Evolutionary conservation across 2,888 invertebrate species (phyloP).

Genomic region (Idaea straminata): DNA sequence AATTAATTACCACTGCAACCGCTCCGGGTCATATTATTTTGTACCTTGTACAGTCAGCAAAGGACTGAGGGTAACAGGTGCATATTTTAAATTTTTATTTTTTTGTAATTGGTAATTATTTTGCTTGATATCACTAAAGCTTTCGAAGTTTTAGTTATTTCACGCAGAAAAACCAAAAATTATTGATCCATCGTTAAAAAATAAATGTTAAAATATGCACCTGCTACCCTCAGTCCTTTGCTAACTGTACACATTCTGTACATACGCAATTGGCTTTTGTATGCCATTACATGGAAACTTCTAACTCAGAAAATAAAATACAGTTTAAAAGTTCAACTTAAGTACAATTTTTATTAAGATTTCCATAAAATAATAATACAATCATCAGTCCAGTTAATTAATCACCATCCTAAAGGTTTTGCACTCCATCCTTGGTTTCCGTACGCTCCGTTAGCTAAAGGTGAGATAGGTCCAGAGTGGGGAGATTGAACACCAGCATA

Average conservation of each 20-base stretch:
- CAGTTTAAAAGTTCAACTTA: not conserved
- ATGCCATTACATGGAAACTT: not conserved
- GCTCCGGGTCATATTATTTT: not conserved
- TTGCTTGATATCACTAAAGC: too few species aligned
- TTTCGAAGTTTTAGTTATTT: too few species aligned
- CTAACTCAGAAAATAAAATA: not conserved
- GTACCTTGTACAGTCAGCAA: too few species aligned
- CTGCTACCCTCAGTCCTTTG: too few species aligned
- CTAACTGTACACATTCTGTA: not conserved
- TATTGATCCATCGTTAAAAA: not conserved
- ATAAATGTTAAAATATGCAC: too few species aligned
- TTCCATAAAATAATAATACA: constrained; percentile 4
- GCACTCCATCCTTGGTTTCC: constrained; percentile 19
- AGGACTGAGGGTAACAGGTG: too few species aligned
- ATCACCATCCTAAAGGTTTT: constrained; percentile 29
- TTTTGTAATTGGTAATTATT: too few species aligned
- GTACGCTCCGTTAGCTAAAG: constrained; percentile 19
- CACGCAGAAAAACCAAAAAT: too few species aligned
- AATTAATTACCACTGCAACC: constrained; percentile 19
- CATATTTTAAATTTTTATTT: too few species aligned
- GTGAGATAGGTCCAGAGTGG: constrained; percentile 11
- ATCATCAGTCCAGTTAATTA: constrained; percentile 21
- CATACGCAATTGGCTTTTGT: too few species aligned
- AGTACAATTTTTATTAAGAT: not conserved
- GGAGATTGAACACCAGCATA: constrained; percentile 17